Conservation (phyloP, 2,888 invertebrate genomes). For the Cryptocheilus praepositus region DNA sequence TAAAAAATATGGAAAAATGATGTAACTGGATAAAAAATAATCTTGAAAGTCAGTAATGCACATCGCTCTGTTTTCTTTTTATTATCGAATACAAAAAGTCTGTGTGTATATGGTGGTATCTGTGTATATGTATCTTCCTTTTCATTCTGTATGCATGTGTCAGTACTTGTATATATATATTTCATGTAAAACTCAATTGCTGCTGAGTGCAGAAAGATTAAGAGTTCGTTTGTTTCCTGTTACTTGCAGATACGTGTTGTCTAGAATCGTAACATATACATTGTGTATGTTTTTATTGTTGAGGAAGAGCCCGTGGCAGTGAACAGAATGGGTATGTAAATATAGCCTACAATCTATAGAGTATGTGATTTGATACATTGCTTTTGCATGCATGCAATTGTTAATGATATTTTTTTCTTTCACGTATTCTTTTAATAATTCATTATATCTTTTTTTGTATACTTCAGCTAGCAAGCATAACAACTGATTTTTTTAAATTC, state of each 20-base stretch:
- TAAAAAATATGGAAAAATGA: constrained; percentile 66
- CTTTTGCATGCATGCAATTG: constrained; percentile 67
- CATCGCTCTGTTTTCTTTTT: constrained; percentile 46
- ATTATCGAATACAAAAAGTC: constrained; percentile 60
- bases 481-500: constrained; percentile 60
- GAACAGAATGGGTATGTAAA: constrained; percentile 68
- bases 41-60: constrained; percentile 57
- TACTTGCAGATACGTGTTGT: constrained; percentile 25
- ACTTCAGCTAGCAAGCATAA: constrained; percentile 71
- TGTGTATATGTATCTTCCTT: not conserved
- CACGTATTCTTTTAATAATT: constrained; percentile 52
- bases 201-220: constrained; percentile 30
- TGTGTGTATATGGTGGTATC: constrained; percentile 12
- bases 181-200: constrained; percentile 33
- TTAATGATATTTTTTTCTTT: constrained; percentile 57
- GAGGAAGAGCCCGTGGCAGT: constrained; percentile 69
- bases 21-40: constrained; percentile 63
- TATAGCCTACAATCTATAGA: constrained; percentile 64
- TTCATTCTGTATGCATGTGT: not conserved
- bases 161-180: not conserved
- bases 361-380: constrained; percentile 72
- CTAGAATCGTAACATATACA: constrained; percentile 51
- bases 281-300: constrained; percentile 31
- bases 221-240: constrained; percentile 22
- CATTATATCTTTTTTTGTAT: constrained; percentile 55